Evolutionary conservation across 2,888 invertebrate species (phyloP), one percentile per base, ranked within the genome.

Genomic region (Xylota segnis): DNA sequence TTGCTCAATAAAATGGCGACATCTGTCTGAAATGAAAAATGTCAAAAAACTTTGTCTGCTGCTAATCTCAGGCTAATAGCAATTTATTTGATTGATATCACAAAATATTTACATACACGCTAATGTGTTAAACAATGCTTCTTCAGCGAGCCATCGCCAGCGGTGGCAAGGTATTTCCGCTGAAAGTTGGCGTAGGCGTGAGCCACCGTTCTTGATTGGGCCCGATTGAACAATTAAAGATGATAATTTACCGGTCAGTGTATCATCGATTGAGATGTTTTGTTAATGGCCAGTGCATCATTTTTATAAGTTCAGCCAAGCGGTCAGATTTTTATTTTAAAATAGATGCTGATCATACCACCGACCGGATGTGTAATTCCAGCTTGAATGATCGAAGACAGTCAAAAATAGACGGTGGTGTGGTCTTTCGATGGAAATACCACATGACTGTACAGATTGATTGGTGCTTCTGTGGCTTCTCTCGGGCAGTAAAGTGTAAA

Each of bases 161-260:
- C 59, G 9, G 40, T 18, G 32, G 5, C 3, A 23, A 23, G 23
- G 23, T 27, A 4, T 61, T 43, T 16, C 14, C 10, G 14, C 14
- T 45, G 0, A 16, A 16, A 10, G 14, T 7, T 16, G 2, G 23
- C 40, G 78, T 79, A 47, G 79, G 79, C 58, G 72, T 65, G 32
- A 56, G 50, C 65, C 65, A 29, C 59, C 18, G 65, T 56, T 78
- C 58, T 56, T 71, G 56, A 70, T 65, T 65, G 45, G 54, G 56
- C 56, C 37, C 10, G 54, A 61, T 29, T 54, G 29, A 16, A 71
- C 71, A 63, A 78, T 71, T 71, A 65, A 72, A 59, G 56, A 58
- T 59, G 65, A 65, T 65, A 59, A 72, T 79, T 72, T 76, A 76
- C 32, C 12, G 7, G 47, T 50, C 16, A 52, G 29, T 23, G 23